Evolutionary conservation across 2,888 invertebrate species (phyloP), one percentile per base, ranked within the genome.

Genomic region (Molorchus minor): DNA sequence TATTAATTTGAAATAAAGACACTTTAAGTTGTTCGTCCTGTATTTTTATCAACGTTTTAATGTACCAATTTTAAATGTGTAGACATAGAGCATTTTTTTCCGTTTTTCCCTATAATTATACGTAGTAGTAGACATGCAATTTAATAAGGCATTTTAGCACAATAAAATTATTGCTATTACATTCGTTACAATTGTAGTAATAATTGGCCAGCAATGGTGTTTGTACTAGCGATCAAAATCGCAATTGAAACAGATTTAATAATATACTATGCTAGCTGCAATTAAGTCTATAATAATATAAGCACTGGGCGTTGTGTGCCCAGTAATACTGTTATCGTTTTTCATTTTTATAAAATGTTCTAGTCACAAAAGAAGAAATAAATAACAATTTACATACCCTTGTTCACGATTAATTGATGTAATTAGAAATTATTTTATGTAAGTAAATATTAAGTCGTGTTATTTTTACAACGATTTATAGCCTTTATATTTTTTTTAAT

Each of bases 191-290:
- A n/a, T n/a, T n/a, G n/a, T n/a, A n/a, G n/a, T n/a, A n/a, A n/a
- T n/a, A n/a, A n/a, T n/a, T n/a, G n/a, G n/a, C n/a, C n/a, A n/a
- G n/a, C n/a, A n/a, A n/a, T n/a, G n/a, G n/a, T n/a, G n/a, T n/a
- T n/a, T n/a, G n/a, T n/a, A n/a, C n/a, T n/a, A n/a, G n/a, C 35
- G 47, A 47, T 47, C 35, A 36, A 47, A 47, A 47, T 47, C 35
- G 8, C 36, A 17, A 47, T 30, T 13, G 47, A 47, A 47, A 47
- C 21, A 13, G 19, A 36, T 20, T 47, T 47, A 47, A 47, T 47
- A 47, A 47, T n/a, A 3, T 20, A 47, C 30, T 20, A 17, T 36
- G 17, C 19, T 20, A 36, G 33, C 36, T 12, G 33, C 36, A 47
- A 47, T 47, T 47, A 47, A 47, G 35, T 17, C 21, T 47, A 13